Evolutionary conservation across 2,113 vertebrate species (phyloP).

Genomic region (Gallinago media): DNA sequence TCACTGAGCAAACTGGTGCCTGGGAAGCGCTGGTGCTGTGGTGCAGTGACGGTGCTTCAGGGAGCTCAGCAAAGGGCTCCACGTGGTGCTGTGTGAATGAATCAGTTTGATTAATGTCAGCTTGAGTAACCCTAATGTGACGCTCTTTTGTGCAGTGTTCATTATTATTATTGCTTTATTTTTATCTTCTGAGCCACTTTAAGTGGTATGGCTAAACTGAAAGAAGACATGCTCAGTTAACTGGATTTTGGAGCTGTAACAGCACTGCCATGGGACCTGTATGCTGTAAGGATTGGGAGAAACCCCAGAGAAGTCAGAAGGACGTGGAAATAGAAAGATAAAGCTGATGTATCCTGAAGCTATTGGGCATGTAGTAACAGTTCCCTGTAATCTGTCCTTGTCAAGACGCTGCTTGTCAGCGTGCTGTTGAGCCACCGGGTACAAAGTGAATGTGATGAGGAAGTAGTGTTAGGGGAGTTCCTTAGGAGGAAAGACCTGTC

Average conservation of each 20-base stretch:
- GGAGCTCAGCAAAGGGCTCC: neutral
- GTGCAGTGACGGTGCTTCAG: neutral
- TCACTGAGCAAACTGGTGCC: neutral
- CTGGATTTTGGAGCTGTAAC: neutral
- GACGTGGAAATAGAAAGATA: neutral
- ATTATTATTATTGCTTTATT: neutral
- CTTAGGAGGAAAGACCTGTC: neutral
- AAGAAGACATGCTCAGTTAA: neutral
- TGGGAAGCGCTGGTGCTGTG: neutral
- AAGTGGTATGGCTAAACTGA: neutral
- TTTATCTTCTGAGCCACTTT: neutral
- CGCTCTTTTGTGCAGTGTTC: neutral
- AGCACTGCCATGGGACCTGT: neutral
- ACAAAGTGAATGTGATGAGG: neutral
- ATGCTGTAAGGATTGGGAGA: neutral
- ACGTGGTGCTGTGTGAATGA: neutral
- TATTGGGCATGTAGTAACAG: neutral
- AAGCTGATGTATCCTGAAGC: neutral
- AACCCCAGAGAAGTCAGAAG: neutral
- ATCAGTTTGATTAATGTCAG: neutral
- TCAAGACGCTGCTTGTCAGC: neutral
- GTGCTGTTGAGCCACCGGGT: neutral
- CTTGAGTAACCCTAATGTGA: neutral
- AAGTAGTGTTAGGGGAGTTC: neutral
- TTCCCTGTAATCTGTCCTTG: neutral